Conservation (phyloP, 1,140 invertebrate genomes). For the silkworm (Bombyx mori) region ASM3026992v2 NC_085121.1:11655501-11656000, state of each 20-base stretch:
- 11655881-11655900: slow-evolving; percentile 56
- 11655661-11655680: slow-evolving; percentile 40
- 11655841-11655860: slow-evolving; percentile 52
- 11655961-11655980: slow-evolving; percentile 22
- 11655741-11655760: slow-evolving; percentile 53
- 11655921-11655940: slow-evolving; percentile 10
- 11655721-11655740: slow-evolving; percentile 56
- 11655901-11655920: slow-evolving; percentile 45
- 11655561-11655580: slow-evolving; percentile 76
- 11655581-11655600: slow-evolving; percentile 68
- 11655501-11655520: slow-evolving; percentile 77
- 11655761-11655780: slow-evolving; percentile 56
- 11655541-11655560: slow-evolving; percentile 76
- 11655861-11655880: slow-evolving; percentile 60
- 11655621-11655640: slow-evolving; percentile 56
- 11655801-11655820: slow-evolving; percentile 41
- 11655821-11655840: slow-evolving; percentile 36
- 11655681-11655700: slow-evolving; percentile 48
- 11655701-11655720: slow-evolving; percentile 62
- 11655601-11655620: slow-evolving; percentile 58
- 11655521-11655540: slow-evolving; percentile 66
- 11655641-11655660: slow-evolving; percentile 50
- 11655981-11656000: slow-evolving; percentile 27
- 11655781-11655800: slow-evolving; percentile 56
- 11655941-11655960: slow-evolving; percentile 11